A percentile compares a stretch with the other conserved stretches of the same genome.
Evolutionary conservation across 2,113 vertebrate species (phyloP).

Genomic region (Protobothrops mucrosquamatus): DNA sequence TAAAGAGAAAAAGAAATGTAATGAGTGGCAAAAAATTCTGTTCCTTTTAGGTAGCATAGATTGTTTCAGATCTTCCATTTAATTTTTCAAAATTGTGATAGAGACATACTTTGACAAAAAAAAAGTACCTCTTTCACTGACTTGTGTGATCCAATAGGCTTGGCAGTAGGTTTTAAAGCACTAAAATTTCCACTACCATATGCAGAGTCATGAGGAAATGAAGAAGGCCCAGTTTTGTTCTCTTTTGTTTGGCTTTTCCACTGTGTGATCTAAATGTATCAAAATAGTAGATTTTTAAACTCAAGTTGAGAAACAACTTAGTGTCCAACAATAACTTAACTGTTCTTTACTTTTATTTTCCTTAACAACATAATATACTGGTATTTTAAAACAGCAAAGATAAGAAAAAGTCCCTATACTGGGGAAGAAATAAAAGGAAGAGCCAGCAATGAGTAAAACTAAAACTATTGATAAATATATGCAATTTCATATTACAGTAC

Average conservation of each 20-base stretch:
- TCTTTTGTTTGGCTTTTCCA: constrained; percentile 76
- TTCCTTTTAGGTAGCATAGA: neutral
- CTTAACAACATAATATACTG: neutral
- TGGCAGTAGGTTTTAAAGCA: constrained; percentile 69
- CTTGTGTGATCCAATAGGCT: constrained; percentile 62
- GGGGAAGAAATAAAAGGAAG: neutral
- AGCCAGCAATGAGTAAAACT: neutral
- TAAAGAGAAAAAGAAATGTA: constrained; percentile 28
- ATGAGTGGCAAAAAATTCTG: neutral
- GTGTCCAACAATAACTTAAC: neutral
- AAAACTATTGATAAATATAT: neutral
- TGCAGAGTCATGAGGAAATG: constrained; percentile 64
- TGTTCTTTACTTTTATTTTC: neutral
- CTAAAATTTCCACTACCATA: constrained; percentile 67
- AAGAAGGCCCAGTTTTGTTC: constrained; percentile 67
- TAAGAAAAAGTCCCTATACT: neutral
- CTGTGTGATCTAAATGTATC: constrained; percentile 62
- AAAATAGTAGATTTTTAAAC: neutral
- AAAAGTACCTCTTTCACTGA: constrained; percentile 70
- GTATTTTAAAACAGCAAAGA: neutral
- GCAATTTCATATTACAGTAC: neutral
- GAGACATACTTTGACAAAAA: neutral
- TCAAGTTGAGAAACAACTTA: neutral
- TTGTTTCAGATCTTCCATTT: neutral
- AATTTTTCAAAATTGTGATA: neutral